Base-by-base conservation (phyloP, 2,888 invertebrate genomes). In the Altica lythri region DNA sequence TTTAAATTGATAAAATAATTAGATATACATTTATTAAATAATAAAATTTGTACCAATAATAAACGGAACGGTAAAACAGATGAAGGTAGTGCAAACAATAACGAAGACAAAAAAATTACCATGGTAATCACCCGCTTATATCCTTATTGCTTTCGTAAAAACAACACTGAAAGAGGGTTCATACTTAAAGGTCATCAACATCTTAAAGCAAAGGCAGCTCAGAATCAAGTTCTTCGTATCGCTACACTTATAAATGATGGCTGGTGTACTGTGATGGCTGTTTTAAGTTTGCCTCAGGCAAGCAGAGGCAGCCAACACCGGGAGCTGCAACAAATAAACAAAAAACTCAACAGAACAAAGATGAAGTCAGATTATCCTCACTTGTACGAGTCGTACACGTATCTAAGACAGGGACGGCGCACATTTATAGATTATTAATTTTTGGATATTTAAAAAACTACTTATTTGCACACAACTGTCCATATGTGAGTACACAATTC, bases 321-420 rank as follows among this genome's bases (percentile, higher is more conserved):
- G 75, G 73, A 75, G 75, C 75, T 75, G 72, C 71, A 71, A 69
- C 71, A 70, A 74, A 75, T 74, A 74, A 76, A 75, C 71, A 73
- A 74, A 74, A 75, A 74, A 73, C 67, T 65, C 64, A 69, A 70
- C 70, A 68, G 70, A 73, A 73, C 73, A 72, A 71, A 74, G 72
- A 72, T 73, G 72, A 73, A 73, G 69, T 70, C 70, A 72, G 72
- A 74, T 74, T 74, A 75, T 73, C 71, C 71, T 72, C 70, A 71
- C 71, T 72, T 69, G 62, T 64, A 64, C 50, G 63, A 64, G 61
- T 55, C 55, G 58, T 59, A 61, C 63, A 63, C 61, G 61, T 63
- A 58, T 51, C 43, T 55, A 49, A 40, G 29, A 22, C 46, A 47
- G 42, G 40, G 42, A 25, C 51, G 49, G 49, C 13, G 40, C 19